Percentiles rank a stretch among this genome's conserved stretches.
These are phyloP conservation scores for Dorcus parallelipipedus DNA, from an alignment of 2,888 invertebrate species.

Conservation along the genomic window DNA sequence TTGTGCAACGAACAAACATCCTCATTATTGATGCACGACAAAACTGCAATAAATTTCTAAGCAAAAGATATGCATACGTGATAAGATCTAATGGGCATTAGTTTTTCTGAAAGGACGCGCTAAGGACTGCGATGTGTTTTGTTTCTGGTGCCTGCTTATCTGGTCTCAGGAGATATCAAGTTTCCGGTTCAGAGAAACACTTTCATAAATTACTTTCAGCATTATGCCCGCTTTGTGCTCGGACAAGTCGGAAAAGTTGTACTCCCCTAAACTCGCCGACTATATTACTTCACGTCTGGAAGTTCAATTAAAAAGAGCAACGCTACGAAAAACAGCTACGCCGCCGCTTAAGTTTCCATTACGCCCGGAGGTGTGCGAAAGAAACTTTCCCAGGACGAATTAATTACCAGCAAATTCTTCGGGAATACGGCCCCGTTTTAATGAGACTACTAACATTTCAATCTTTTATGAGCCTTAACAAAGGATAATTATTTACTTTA, in stretches of 20 bases:
- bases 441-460: no score
- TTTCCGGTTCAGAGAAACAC: constrained; percentile 13
- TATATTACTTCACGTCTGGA: constrained; percentile 2
- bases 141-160: constrained; percentile 10
- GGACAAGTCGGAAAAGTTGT: constrained; percentile 1
- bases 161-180: constrained; percentile 7
- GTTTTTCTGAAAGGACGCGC: not conserved
- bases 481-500: no score
- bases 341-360: no score
- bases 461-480: no score
- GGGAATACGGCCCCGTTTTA: no score
- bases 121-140: constrained; percentile 8
- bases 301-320: constrained; percentile 1
- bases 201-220: constrained; percentile 14
- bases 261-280: constrained; percentile 1
- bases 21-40: no score
- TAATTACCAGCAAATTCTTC: no score
- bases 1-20: no score
- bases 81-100: constrained; percentile 3
- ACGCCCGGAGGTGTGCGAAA: no score
- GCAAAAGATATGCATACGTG: not conserved
- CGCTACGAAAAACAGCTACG: no score
- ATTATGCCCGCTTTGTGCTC: constrained; percentile 9
- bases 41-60: not conserved
- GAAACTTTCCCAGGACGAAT: no score